Evolutionary conservation across 2,797 vertebrate species (phyloP), one percentile per base, ranked within the genome.

Genomic region (Coregonus suidteri): DNA sequence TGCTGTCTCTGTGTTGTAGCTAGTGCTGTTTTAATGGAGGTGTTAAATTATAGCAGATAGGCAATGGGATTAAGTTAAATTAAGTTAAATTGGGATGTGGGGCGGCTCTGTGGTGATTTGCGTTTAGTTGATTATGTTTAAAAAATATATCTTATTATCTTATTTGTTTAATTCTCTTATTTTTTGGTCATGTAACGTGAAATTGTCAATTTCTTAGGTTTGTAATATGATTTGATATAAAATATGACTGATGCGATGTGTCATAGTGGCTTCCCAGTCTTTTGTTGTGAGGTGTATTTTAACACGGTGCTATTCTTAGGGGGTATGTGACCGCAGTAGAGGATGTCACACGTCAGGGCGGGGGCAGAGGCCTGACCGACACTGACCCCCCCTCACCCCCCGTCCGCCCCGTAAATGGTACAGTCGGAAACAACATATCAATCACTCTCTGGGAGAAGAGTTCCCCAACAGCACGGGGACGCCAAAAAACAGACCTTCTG

Each of bases 341-440:
- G 92, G 91, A 92, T 90, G 88, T 91, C 87, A 84, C 88, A 87
- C 86, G 88, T 81, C 81, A 75, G 80, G 84, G 82, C 84, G 82
- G 67, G 82, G 88, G 86, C 71, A 84, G 89, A 87, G 87, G 77
- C 77, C 77, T 73, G 75, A 74, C 62, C 30, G 71, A 64, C 79
- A 53, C 80, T 87, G 90, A 93, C 88, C 25, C 25, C 25, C 25
- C 25, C 25, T 25, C 25, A 25, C 91, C 84, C 86, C 88, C 88
- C 86, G 86, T 86, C 89, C 90, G 88, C 89, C 87, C 86, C 89
- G 83, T 85, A 52, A 89, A 85, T 81, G 86, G 87, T 89, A 85
- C 86, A 90, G 86, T 90, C 83, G 89, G 90, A 93, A 93, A 92
- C 92, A 93, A 92, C 92, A 93, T 76, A 90, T 91, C 89, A 89